These are phyloP conservation scores for Phaenicophaeus curvirostris DNA, from an alignment of 2,797 vertebrate genomes.

Conservation along the genomic window DNA sequence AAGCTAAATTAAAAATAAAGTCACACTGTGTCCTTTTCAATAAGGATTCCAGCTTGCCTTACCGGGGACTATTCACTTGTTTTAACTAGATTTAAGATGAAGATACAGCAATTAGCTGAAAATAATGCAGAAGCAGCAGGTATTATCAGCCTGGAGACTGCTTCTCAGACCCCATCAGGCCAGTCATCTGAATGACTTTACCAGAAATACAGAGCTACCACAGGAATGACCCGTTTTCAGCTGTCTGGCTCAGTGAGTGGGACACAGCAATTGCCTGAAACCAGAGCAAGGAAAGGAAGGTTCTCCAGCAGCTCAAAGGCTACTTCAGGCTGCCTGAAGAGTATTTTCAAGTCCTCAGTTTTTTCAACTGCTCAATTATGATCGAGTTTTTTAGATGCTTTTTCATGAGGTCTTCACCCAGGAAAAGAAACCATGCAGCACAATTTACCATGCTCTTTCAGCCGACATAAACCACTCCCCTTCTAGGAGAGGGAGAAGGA, in stretches of 20 bases:
- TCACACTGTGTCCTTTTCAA: background rate
- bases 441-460: background rate
- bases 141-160: background rate
- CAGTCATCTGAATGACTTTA: background rate
- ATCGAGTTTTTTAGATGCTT: background rate
- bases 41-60: background rate
- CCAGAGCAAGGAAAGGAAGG: background rate
- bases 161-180: background rate
- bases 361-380: background rate
- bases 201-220: fast-evolving
- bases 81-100: background rate
- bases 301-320: background rate
- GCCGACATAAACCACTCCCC: background rate
- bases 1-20: background rate
- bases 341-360: background rate
- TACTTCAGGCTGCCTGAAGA: background rate
- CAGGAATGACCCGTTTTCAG: background rate
- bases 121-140: background rate
- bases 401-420: background rate
- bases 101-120: background rate
- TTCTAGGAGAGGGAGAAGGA: background rate
- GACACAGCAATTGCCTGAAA: background rate
- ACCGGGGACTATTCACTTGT: background rate
- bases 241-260: background rate
- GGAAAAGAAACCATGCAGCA: background rate